Percentiles rank a stretch among this genome's conserved stretches.
These are phyloP conservation scores for Gallinago stenura DNA, from an alignment of 2,797 vertebrate species.

Conservation along the genomic window DNA sequence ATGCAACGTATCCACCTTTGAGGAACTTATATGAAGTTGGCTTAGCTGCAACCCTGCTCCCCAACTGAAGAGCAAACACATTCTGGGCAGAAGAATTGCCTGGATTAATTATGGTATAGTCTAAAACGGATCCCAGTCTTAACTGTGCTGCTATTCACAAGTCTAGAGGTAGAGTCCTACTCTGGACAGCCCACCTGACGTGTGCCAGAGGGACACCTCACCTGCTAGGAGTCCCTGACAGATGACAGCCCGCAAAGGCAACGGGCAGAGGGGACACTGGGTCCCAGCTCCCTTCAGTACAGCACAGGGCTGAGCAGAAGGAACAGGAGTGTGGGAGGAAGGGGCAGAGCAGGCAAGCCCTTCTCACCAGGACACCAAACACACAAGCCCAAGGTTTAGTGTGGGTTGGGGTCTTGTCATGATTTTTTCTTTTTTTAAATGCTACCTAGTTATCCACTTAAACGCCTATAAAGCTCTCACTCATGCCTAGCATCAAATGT, in stretches of 20 bases:
- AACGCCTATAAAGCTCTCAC: neutral
- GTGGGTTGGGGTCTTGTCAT: accelerated
- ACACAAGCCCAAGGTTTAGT: neutral
- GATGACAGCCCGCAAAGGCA: neutral
- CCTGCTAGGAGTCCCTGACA: neutral
- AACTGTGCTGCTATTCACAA: neutral
- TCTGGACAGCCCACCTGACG: neutral
- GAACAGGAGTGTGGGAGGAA: neutral
- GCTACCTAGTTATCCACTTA: neutral
- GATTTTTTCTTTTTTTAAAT: neutral
- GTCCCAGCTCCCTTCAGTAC: neutral
- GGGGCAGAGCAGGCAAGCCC: neutral
- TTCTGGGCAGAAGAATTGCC: neutral
- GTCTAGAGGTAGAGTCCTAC: neutral
- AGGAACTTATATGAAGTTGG: neutral
- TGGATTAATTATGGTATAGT: neutral
- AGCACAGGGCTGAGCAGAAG: neutral
- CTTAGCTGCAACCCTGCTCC: neutral
- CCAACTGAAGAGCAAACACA: neutral
- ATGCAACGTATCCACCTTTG: neutral
- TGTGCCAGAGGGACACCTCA: accelerated
- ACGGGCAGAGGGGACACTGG: neutral
- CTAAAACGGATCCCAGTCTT: neutral
- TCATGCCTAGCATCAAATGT: neutral
- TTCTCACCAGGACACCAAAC: neutral